A percentile compares a stretch with the other conserved stretches of the same genome.
Conservation (phyloP, 30 jellyfish, hydroid and myxozoan species). For the Cassiopea xamachana region DNA sequence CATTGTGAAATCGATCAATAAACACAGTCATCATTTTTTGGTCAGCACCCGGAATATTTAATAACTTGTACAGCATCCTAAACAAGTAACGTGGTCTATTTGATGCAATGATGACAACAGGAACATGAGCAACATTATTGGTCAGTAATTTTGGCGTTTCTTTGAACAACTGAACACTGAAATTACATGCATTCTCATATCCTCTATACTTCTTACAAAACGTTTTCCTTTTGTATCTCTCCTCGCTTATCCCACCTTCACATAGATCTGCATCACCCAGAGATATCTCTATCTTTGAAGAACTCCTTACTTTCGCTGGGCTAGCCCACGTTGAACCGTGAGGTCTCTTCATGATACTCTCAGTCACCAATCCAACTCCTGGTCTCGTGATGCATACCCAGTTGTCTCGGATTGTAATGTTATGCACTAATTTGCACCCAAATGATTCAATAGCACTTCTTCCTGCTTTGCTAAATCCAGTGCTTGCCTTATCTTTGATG, state of each 20-base stretch:
- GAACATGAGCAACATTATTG: constrained; percentile 61
- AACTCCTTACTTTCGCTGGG: constrained; percentile 74
- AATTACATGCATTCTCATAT: constrained; percentile 92
- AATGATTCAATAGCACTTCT: too few relatives aligned
- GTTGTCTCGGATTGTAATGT: constrained; percentile 77
- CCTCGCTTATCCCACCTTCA: constrained; percentile 68
- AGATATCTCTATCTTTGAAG: constrained; percentile 8
- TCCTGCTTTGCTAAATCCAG: background rate
- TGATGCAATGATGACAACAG: too few relatives aligned
- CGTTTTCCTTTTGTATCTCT: constrained; percentile 57
- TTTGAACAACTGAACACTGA: constrained; percentile 72
- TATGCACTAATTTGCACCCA: background rate
- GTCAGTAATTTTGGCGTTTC: constrained; percentile 48
- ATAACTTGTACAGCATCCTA: constrained; percentile 89
- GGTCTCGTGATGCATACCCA: constrained; percentile 84
- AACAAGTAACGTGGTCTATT: constrained; percentile 45
- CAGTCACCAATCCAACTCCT: background rate
- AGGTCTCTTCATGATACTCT: constrained; percentile 84
- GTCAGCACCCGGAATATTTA: constrained; percentile 92
- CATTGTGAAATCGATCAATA: constrained; percentile 85
- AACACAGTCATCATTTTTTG: constrained; percentile 84
- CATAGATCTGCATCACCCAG: constrained; percentile 48
- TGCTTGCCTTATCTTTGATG: constrained; percentile 93
- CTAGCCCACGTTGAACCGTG: constrained; percentile 79
- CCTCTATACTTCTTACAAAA: constrained; percentile 91